Evolutionary conservation across 2,797 vertebrate genomes (phyloP), one percentile per base, ranked within the genome.

Genomic region (Okamejei kenojei): DNA sequence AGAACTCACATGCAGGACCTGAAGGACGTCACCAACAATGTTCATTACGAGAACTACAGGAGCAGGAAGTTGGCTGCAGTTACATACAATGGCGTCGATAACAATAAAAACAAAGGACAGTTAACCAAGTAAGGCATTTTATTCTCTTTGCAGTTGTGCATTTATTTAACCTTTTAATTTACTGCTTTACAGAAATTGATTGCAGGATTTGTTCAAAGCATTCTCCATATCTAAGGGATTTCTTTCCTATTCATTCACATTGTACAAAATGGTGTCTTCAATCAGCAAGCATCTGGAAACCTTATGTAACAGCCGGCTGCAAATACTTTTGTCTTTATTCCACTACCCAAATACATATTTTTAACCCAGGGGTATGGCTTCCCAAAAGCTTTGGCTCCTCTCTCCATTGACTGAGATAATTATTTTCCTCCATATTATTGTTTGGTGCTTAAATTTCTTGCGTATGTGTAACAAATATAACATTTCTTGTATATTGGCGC

Each of bases 1-100:
- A 99, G 99, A 96, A 99, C 99, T 95, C 98, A 99, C 93, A 99
- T 99, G 99, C 99, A 99, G 96, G 99, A 99, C 95, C 96, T 99
- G 95, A 99, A 99, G 96, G 99, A 99, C 76, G 98, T 99, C 93
- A 99, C 98, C 84, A 99, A 99, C 95, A 99, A 99, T 21, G 98
- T 99, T 94, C 99, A 99, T 96, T 99, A 99, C 93, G 99, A 99
- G 95, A 99, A 99, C 96, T 99, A 99, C 95, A 97, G 99, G 95
- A 99, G 99, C 97, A 97, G 98, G 96, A 99, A 99, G 94, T 96
- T 99, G 94, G 98, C 98, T 1, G 99, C 99, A n/a, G 98, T 99
- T 95, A 99, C 98, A 94, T 99, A 98, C 94, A 99, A 99, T 0
- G 99, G 98, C 35, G 97, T 98, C 90, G 99, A 99, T 95, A 99